These are phyloP conservation scores for Streptopelia turtur DNA, from an alignment of 2,797 vertebrate genomes.

Conservation along the genomic window DNA sequence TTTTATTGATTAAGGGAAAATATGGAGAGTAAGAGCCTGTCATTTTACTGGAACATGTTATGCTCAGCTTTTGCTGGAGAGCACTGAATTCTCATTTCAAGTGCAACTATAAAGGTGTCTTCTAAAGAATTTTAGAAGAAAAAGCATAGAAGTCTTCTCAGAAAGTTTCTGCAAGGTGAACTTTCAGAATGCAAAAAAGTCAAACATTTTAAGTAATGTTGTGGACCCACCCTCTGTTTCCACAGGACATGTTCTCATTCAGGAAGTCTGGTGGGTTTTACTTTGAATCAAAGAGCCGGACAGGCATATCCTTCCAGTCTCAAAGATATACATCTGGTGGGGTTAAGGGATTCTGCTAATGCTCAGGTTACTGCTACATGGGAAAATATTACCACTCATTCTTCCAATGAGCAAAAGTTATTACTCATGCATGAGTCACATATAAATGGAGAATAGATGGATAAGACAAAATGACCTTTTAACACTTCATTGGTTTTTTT, in stretches of 20 bases:
- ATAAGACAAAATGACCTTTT: not conserved
- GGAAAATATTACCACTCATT: constrained; percentile 11
- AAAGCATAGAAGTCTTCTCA: not conserved
- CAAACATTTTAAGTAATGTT: constrained; percentile 54
- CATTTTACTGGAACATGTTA: not conserved
- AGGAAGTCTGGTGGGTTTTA: constrained; percentile 75
- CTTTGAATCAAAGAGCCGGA: constrained; percentile 65
- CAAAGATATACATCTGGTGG: constrained; percentile 51
- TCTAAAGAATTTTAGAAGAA: not conserved
- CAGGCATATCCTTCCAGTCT: constrained; percentile 52
- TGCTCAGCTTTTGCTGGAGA: not conserved
- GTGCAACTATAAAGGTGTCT: not conserved
- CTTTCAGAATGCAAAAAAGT: constrained; percentile 6
- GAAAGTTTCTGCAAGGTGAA: constrained; percentile 9
- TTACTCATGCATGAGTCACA: constrained; percentile 22
- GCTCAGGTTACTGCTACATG: constrained; percentile 43
- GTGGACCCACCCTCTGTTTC: constrained; percentile 61
- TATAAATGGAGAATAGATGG: not conserved
- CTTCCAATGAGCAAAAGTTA: constrained; percentile 13
- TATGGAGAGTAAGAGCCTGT: not conserved
- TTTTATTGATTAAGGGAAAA: not conserved
- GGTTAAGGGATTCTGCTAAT: constrained; percentile 51
- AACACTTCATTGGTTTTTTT: not conserved
- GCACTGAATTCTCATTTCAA: not conserved
- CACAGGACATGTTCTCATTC: constrained; percentile 78